Base-by-base conservation (phyloP, 92 coral and sea anemone species). In the Epizoanthus illoricatus region DNA sequence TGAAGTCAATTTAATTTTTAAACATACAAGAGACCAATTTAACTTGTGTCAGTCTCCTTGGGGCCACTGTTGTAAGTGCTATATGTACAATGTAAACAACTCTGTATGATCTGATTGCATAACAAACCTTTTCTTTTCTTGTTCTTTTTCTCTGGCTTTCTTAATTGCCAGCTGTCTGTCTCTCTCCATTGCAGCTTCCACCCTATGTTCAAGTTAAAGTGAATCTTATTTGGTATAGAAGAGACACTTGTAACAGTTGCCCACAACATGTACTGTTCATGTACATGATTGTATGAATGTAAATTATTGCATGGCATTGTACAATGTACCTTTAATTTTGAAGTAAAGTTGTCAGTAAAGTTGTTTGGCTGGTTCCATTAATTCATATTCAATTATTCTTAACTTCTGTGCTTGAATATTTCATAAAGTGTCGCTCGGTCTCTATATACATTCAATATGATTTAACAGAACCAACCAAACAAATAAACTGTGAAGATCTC, bases 171-270 rank as follows among this genome's bases (percentile, higher is more conserved):
- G 45, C 2, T 89, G 76, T 61, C 99, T 76, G n/a, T 93, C 94
- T 67, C 90, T 94, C 73, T 96, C 98, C 99, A 96, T 93, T 49
- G 89, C 98, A 43, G 91, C 95, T 45, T 90, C 92, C 71, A 93
- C 84, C 71, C 99, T 96, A 45, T 24, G 12, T 24, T 18, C 42
- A 17, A 71, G n/a, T n/a, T n/a, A n/a, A 52, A 58, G 59, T 23
- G 2, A 63, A 67, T 5, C 13, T 21, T 12, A 69, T 12, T 2
- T 13, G 2, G 13, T 21, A 5, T 1, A n/a, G 7, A 65, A 45
- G 60, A 20, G 11, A 65, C 33, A 59, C 15, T 39, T n/a, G n/a
- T n/a, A 28, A 28, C 36, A 28, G 0, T 28, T 28, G 36, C 36
- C 36, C 36, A 24, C 66, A 18, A 47, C 39, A n/a, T 17, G 42